phyloP scores from a whole-genome alignment of 2,113 vertebrate species.

The Malaclemys terrapin region DNA sequence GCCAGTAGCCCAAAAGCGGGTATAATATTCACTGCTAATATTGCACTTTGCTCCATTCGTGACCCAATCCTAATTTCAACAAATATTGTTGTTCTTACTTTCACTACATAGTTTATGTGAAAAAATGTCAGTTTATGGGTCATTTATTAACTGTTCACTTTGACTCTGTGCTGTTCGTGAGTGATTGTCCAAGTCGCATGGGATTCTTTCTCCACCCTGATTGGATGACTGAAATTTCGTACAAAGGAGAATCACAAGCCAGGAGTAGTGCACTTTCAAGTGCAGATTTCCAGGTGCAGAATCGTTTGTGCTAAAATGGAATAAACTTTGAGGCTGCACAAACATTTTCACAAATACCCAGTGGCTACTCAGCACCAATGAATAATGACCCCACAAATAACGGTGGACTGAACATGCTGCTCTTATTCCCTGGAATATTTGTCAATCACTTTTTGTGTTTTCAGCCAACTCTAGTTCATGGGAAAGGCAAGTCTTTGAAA shows the following conservation, averaged over 20 bases:
- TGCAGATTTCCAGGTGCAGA: background rate
- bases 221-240: background rate
- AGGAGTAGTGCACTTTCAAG: background rate
- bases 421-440: background rate
- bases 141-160: background rate
- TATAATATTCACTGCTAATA: background rate
- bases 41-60: background rate
- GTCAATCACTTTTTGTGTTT: background rate
- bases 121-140: background rate
- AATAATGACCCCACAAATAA: background rate
- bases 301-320: background rate
- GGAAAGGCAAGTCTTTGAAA: background rate
- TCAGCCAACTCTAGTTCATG: rapidly evolving
- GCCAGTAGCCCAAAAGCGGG: background rate
- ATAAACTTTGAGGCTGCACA: background rate
- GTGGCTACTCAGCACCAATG: background rate
- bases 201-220: background rate
- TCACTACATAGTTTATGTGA: background rate
- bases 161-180: conserved; percentile 2
- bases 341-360: background rate
- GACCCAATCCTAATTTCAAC: background rate
- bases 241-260: background rate
- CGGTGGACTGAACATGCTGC: background rate
- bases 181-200: background rate
- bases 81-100: background rate